Conservation (phyloP, 2,113 vertebrate species). For the Baryphthengus martii region DNA sequence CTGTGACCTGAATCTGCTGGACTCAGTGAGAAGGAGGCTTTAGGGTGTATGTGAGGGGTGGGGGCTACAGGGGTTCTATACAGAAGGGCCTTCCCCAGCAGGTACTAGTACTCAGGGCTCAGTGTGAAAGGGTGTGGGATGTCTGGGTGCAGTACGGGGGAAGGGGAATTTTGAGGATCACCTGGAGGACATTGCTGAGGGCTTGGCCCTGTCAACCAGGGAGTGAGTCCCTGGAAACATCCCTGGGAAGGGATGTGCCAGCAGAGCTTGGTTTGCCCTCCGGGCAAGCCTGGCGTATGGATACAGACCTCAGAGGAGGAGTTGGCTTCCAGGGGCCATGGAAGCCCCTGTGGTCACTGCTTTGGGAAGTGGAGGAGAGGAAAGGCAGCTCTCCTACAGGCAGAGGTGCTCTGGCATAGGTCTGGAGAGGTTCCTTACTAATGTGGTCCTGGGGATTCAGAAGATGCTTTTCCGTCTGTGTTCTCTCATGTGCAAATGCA, state of each 20-base stretch:
- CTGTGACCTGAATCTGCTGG: background rate
- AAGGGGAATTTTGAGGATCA: background rate
- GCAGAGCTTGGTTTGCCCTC: background rate
- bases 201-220: background rate
- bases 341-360: fast-evolving
- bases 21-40: background rate
- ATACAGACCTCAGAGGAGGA: background rate
- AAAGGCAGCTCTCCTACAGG: no score
- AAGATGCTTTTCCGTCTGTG: background rate
- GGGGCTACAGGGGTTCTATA: background rate
- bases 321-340: background rate
- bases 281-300: fast-evolving
- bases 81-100: background rate
- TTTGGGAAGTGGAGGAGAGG: background rate
- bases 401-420: background rate
- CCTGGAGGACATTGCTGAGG: background rate
- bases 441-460: background rate
- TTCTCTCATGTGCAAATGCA: background rate
- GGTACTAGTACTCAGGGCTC: background rate
- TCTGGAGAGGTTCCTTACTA: background rate
- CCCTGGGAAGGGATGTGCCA: background rate
- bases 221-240: background rate
- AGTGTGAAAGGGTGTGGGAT: background rate
- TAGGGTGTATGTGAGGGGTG: background rate
- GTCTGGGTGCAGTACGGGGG: fast-evolving